Evolutionary conservation across 2,888 invertebrate genomes (phyloP), one percentile per base, ranked within the genome.

Genomic region (Chrysopilus asiliformis): DNA sequence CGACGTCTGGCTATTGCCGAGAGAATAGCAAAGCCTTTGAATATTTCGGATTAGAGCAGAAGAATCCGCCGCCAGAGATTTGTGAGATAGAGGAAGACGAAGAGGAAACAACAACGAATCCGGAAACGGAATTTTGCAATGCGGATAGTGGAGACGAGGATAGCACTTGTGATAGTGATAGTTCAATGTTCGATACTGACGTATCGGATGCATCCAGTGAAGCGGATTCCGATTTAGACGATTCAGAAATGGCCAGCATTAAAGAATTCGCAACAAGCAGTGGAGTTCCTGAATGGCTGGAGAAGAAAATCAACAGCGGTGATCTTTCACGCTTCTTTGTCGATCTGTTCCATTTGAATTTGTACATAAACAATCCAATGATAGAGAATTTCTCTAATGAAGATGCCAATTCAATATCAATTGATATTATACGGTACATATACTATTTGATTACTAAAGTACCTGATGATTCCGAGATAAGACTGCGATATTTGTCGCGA

Each of bases 341-440:
- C 17, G 79, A 85, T 52, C 66, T 85, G 12, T 60, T 74, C 38
- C 69, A 71, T n/a, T 68, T 73, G 25, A 68, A 72, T 40, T 64
- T 74, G 30, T 74, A 76, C 49, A 71, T 80, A 42, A 75, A 74
- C 45, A 68, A 68, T 33, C 75, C 79, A 0, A 82, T 81, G 64
- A 71, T 82, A 5, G 85, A 86, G 57, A 74, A 81, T 55, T 73
- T 71, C 49, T 56, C 58, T 4, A 67, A 68, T 30, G 63, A 68
- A 4, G 72, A 79, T 42, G 68, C 76, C 6, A 73, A 74, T 47
- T 50, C 67, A 6, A 67, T 73, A 36, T 68, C 72, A 19, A 52
- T 79, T 42, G 69, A 73, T 10, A 72, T 85, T 43, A 49, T 84
- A 25, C 60, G 66, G 47, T 71, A 71, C 40, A 70, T 76, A 33